These are phyloP conservation scores for Drosophila rellima DNA, from an alignment of 2,888 invertebrate species.

Conservation along the genomic window DNA sequence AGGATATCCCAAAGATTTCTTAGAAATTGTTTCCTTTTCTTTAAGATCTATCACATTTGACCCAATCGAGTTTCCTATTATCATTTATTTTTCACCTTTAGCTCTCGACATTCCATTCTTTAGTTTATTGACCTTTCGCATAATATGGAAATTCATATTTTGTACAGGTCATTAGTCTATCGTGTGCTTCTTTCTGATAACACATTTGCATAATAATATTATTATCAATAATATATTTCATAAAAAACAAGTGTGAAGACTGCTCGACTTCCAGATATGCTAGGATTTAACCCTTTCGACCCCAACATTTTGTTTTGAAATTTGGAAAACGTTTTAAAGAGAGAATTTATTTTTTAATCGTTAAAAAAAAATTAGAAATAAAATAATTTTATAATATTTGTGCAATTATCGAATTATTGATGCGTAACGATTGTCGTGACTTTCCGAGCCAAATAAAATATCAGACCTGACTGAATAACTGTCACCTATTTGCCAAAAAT, in stretches of 20 bases:
- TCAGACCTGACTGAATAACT: slow-evolving; percentile 15
- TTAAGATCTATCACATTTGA: background rate
- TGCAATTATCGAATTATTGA: too few species aligned
- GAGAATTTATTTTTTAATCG: too few species aligned
- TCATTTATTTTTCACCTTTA: slow-evolving; percentile 29
- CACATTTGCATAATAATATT: slow-evolving; percentile 3
- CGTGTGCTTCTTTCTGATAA: slow-evolving; percentile 1
- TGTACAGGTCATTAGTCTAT: background rate
- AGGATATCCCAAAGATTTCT: background rate
- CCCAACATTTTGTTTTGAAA: too few species aligned
- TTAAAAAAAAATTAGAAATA: too few species aligned
- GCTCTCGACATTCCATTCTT: slow-evolving; percentile 38
- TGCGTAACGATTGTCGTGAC: background rate
- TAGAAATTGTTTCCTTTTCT: background rate
- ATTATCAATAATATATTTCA: background rate
- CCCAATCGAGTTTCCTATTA: slow-evolving; percentile 11
- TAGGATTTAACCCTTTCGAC: too few species aligned
- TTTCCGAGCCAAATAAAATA: slow-evolving; percentile 11
- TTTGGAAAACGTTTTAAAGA: too few species aligned
- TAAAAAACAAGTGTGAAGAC: background rate
- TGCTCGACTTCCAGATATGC: background rate
- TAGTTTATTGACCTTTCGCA: slow-evolving; percentile 55
- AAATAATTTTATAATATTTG: too few species aligned
- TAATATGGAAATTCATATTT: slow-evolving; percentile 8
- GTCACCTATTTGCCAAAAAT: slow-evolving; percentile 1